Percentiles rank a stretch among this genome's conserved stretches.
These are phyloP conservation scores for Shargacucullia verbasci DNA, from an alignment of 2,888 invertebrate species.

Conservation along the genomic window DNA sequence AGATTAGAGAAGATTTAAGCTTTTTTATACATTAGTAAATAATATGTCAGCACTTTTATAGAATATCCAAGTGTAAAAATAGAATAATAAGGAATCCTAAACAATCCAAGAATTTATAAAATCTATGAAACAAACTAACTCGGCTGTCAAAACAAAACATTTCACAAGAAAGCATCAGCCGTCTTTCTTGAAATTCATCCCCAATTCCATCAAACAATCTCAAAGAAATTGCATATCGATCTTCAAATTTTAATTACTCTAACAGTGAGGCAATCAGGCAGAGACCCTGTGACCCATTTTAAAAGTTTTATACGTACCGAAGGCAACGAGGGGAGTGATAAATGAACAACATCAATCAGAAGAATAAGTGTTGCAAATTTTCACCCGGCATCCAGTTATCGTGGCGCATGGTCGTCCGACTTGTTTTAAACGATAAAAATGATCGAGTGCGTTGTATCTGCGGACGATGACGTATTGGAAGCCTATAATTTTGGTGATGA, in stretches of 20 bases:
- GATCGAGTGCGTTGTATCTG: constrained; percentile 60
- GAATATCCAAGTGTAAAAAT: too few species aligned
- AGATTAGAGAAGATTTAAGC: too few species aligned
- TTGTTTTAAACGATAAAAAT: constrained; percentile 73
- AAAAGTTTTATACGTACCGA: constrained; percentile 81
- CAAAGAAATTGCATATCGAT: constrained; percentile 72
- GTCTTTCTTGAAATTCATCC: constrained; percentile 12
- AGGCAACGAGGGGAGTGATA: constrained; percentile 85
- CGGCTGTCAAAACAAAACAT: constrained; percentile 14
- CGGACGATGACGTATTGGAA: constrained; percentile 29
- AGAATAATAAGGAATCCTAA: too few species aligned
- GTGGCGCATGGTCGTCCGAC: constrained; percentile 70
- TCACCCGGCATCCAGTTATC: constrained; percentile 76
- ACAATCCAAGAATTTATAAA: too few species aligned
- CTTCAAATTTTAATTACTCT: constrained; percentile 83
- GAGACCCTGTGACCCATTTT: constrained; percentile 87
- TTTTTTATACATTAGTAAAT: too few species aligned
- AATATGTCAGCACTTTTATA: too few species aligned
- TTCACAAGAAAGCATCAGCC: neutral
- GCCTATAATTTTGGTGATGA: constrained; percentile 33
- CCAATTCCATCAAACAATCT: constrained; percentile 24
- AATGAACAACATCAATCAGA: constrained; percentile 88
- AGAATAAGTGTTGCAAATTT: constrained; percentile 87
- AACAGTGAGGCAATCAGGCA: constrained; percentile 79
- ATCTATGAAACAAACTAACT: neutral